Evolutionary conservation across 2,888 invertebrate species (phyloP).

Genomic region (Slavum lentiscoides): DNA sequence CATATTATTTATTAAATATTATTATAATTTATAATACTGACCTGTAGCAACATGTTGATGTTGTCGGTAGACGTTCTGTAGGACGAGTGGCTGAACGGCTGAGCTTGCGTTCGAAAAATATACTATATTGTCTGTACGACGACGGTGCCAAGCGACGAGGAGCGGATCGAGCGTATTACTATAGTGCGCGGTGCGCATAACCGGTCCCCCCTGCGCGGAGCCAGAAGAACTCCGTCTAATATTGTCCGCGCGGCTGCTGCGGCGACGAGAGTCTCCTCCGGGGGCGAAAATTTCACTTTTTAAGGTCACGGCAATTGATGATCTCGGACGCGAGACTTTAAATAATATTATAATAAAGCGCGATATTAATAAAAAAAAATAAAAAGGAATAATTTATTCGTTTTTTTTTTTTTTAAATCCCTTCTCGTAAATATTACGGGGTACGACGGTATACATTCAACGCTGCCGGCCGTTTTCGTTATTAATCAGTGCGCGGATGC

Average conservation of each 20-base stretch:
- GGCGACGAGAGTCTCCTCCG: constrained; percentile 13
- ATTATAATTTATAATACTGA: too few relatives aligned
- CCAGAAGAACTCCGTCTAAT: not conserved
- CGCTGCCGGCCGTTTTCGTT: too few relatives aligned
- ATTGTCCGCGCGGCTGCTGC: too few relatives aligned
- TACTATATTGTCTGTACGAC: not conserved
- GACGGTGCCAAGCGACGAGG: not conserved
- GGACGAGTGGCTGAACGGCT: constrained; percentile 15
- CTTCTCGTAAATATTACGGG: too few relatives aligned
- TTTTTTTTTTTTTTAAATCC: too few relatives aligned
- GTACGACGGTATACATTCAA: too few relatives aligned
- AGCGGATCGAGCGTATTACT: not conserved
- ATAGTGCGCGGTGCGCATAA: not conserved
- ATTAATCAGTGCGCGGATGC: too few relatives aligned
- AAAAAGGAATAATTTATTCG: too few relatives aligned
- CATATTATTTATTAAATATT: too few relatives aligned
- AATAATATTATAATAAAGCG: not conserved
- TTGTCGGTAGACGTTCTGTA: constrained; percentile 41
- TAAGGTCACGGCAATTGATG: constrained; percentile 48
- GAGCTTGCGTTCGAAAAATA: not conserved
- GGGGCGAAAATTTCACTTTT: constrained; percentile 52
- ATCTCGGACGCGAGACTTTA: constrained; percentile 24
- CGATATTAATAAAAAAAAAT: too few relatives aligned
- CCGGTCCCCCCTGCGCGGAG: constrained; percentile 20
- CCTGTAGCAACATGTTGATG: constrained; percentile 34